Evolutionary conservation across 2,888 invertebrate genomes (phyloP).

Genomic region (Folsomia manolachei): DNA sequence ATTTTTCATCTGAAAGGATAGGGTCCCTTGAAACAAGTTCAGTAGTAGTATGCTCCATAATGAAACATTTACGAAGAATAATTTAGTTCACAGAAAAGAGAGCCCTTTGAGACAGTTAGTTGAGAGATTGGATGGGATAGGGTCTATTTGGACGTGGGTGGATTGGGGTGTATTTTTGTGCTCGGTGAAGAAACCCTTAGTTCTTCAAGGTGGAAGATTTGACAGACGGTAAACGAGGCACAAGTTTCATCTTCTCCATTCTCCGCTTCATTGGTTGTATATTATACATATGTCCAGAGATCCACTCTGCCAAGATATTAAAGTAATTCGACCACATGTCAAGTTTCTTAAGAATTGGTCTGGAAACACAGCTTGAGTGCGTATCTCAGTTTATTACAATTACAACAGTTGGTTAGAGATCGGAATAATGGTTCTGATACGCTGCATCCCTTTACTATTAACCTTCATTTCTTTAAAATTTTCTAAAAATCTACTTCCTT

Average conservation of each 20-base stretch:
- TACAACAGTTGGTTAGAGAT: too few relatives aligned
- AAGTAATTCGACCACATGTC: slow-evolving; percentile 22
- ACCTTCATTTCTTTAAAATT: slow-evolving; percentile 4
- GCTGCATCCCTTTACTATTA: background rate
- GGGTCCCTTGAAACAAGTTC: too few relatives aligned
- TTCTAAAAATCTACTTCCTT: background rate
- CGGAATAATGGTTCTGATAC: background rate
- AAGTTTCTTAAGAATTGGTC: slow-evolving; percentile 2
- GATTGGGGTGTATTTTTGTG: slow-evolving; percentile 10
- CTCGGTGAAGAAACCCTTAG: background rate
- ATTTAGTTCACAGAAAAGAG: too few relatives aligned
- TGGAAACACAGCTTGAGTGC: background rate
- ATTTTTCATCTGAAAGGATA: too few relatives aligned
- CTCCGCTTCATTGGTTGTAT: background rate
- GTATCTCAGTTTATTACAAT: too few relatives aligned
- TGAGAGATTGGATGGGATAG: too few relatives aligned
- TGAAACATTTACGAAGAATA: too few relatives aligned
- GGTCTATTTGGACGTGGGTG: too few relatives aligned
- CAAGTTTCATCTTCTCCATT: background rate
- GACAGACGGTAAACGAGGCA: slow-evolving; percentile 38
- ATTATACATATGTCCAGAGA: too few relatives aligned
- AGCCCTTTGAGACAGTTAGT: too few relatives aligned
- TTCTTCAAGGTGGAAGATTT: slow-evolving; percentile 21
- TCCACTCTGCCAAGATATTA: background rate
- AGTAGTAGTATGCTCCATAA: too few relatives aligned